These are phyloP conservation scores for Apotomis betuletana DNA, from an alignment of 2,888 invertebrate genomes.

Conservation along the genomic window DNA sequence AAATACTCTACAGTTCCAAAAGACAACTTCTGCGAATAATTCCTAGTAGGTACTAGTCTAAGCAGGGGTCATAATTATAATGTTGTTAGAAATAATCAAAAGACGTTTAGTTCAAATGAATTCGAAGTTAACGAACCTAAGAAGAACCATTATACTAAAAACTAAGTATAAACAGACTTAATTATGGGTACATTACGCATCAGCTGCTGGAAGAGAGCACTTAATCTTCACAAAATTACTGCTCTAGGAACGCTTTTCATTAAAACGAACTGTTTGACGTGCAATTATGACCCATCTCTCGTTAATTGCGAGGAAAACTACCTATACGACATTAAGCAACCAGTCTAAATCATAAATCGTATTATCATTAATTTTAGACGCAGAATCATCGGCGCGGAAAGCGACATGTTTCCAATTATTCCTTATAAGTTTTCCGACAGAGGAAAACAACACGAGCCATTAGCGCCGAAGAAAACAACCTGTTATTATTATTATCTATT, in stretches of 20 bases:
- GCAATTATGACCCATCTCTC: constrained; percentile 31
- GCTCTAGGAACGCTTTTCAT: constrained; percentile 7
- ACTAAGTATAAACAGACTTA: not conserved
- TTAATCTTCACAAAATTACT: constrained; percentile 2
- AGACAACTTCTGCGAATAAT: not conserved
- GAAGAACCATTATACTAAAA: not conserved
- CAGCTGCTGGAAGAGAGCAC: constrained; percentile 15
- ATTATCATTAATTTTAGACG: constrained; percentile 12
- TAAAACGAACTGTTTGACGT: constrained; percentile 23
- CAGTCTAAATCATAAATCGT: constrained; percentile 17
- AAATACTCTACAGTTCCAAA: not conserved
- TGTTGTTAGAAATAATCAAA: not conserved
- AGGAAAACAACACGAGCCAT: constrained; percentile 23
- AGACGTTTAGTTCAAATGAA: not conserved
- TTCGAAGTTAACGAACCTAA: not conserved
- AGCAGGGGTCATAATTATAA: not conserved
- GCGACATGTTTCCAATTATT: constrained; percentile 13
- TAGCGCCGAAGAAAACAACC: not conserved
- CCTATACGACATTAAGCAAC: not conserved
- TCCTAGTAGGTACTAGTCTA: too few relatives aligned
- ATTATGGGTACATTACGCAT: not conserved
- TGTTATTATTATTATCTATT: too few relatives aligned
- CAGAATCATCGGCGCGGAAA: constrained; percentile 6
- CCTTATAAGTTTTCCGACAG: constrained; percentile 12
- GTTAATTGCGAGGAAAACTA: constrained; percentile 27